Evolutionary conservation across 2,113 vertebrate genomes (phyloP), one percentile per base, ranked within the genome.

Genomic region (Xerus inauris): DNA sequence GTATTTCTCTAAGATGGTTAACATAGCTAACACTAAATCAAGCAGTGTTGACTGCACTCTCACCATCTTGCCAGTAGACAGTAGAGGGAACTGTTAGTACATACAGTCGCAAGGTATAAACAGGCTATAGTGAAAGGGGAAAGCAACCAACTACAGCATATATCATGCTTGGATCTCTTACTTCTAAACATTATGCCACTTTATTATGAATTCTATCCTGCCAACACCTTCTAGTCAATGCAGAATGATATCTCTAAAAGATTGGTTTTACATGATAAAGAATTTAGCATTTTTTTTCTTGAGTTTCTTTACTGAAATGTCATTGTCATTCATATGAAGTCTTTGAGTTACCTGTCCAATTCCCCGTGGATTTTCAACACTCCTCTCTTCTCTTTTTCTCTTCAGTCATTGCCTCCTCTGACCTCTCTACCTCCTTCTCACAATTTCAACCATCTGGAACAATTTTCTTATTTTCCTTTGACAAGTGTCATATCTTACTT

Each of bases 391-490:
- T 79, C 51, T 88, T 30, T 47, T 47, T 87, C 28, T 82, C 71
- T 96, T 76, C 45, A 95, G 87, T 82, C 83, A 51, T 80, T 62
- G 42, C 28, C 40, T 95, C 40, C 45, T 81, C 54, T 82, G 84
- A 96, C 71, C 95, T 90, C 75, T 92, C 87, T 76, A 94, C 97
- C 83, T 93, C 42, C 71, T 83, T 91, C 51, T 96, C 96, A 95
- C 86, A 97, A 69, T 97, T 91, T 81, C 95, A 96, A 73, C 94
- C 97, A 96, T 93, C 96, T 93, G 94, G 87, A 97, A 96, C 94
- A 84, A 96, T 97, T 96, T 97, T 96, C 91, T 96, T 95, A 93
- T 81, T 97, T 96, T 95, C 81, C 49, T 91, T 62, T 97, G 93
- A 97, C 87, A 97, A 94, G 83, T 94, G 87, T 96, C 89, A 92